Base-by-base conservation (phyloP, 2,113 vertebrate genomes). In the Mirza zaza region DNA sequence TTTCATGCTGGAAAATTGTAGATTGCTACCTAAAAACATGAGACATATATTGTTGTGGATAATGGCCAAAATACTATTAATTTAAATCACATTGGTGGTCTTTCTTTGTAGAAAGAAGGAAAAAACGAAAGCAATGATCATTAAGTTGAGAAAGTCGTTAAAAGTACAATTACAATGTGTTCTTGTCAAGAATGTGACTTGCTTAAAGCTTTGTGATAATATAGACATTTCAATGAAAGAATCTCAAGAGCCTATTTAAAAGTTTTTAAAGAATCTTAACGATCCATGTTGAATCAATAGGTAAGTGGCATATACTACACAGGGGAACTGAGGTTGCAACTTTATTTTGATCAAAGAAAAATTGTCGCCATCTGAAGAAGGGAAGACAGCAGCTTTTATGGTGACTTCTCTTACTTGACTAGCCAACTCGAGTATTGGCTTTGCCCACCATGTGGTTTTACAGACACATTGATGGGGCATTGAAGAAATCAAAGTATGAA, bases 401-500 rank as follows among this genome's bases (percentile, higher is more conserved):
- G 45, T 39, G 83, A 84, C 45, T 81, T 96, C 45, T 48, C 45
- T 18, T n/a, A 12, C 76, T 81, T 86, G 13, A 48, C 18, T 32
- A 23, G 61, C 75, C 91, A 76, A 27, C 21, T 89, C 76, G n/a
- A 73, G 55, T 21, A 20, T n/a, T 89, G 61, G 48, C 25, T 85
- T 87, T 87, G 34, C 52, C 42, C 71, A 15, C 17, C 10, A 34
- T 52, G 85, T 88, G 73, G 32, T 88, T 95, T 95, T 75, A 17
- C 0, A 83, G 75, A 52, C 36, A 93, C 21, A 21, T 1, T 77
- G 55, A 91, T 79, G 52, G 45, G 59, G 34, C 6, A 27, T 6
- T 81, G 67, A 93, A 94, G 71, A 96, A 81, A 75, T 20, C 36
- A 59, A 70, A 84, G 13, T 89, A 15, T 59, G 55, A 92, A 87